Percentiles rank a stretch among this genome's conserved stretches.
Evolutionary conservation across 2,797 vertebrate genomes (phyloP).

Genomic region (Typhlichthys eigenmanni): DNA sequence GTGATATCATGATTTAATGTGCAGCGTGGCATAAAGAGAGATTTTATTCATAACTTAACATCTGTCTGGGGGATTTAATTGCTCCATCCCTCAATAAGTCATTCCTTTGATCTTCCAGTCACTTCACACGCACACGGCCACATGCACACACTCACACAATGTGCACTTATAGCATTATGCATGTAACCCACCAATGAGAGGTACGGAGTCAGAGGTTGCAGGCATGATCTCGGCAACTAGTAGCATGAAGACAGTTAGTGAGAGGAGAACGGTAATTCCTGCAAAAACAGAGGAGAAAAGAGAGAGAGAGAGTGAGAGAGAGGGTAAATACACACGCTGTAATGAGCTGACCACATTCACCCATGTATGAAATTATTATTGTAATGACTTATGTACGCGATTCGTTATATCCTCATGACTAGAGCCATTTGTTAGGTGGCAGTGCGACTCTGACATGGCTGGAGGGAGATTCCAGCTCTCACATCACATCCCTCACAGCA

Average conservation of each 20-base stretch:
- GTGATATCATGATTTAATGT: neutral
- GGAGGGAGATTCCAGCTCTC: conserved; percentile 5
- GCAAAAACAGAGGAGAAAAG: neutral
- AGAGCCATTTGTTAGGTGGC: conserved; percentile 43
- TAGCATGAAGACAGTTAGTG: conserved; percentile 91
- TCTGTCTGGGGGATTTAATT: neutral
- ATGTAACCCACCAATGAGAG: conserved; percentile 84
- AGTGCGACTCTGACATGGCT: conserved; percentile 19
- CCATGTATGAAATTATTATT: conserved; percentile 42
- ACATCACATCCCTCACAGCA: conserved; percentile 18
- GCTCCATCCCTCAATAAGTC: too few relatives aligned
- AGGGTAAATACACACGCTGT: conserved; percentile 30
- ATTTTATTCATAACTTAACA: neutral
- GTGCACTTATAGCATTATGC: neutral
- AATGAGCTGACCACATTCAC: conserved; percentile 43
- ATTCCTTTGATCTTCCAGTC: neutral
- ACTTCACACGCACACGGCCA: conserved; percentile 1
- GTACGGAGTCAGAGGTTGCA: conserved; percentile 90
- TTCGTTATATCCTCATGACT: conserved; percentile 42
- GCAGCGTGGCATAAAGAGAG: neutral
- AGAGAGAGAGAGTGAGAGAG: neutral
- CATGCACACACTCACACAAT: conserved; percentile 9
- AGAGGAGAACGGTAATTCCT: conserved; percentile 92
- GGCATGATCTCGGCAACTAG: conserved; percentile 96
- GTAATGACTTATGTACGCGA: conserved; percentile 44